Percentiles rank a stretch among this genome's conserved stretches.
Conservation (phyloP, 2,797 vertebrate genomes). For the Glyptemys insculpta region DNA sequence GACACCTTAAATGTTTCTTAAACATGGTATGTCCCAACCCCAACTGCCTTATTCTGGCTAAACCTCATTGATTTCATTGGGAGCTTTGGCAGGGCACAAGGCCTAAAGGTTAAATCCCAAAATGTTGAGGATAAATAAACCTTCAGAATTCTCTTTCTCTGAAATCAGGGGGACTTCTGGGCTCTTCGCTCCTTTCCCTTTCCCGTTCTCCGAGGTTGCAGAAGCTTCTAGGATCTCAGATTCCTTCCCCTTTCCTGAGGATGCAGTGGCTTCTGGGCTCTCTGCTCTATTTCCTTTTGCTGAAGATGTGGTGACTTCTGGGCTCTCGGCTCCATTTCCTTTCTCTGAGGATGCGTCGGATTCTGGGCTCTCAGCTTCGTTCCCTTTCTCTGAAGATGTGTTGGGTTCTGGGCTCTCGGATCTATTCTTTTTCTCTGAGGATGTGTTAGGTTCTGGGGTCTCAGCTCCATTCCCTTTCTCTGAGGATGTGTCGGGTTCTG, state of each 20-base stretch:
- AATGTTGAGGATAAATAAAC: not conserved
- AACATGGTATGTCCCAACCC: not conserved
- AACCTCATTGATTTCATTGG: not conserved
- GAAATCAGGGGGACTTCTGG: not conserved
- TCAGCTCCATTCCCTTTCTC: not conserved
- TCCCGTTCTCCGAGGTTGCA: not conserved
- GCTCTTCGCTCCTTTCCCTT: not conserved
- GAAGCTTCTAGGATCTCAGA: not conserved
- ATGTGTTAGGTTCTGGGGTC: not conserved
- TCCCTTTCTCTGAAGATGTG: not conserved
- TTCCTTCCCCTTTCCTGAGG: not conserved
- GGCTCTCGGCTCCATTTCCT: too few species aligned
- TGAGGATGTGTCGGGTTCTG: not conserved
- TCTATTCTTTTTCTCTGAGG: not conserved
- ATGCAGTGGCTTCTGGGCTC: not conserved
- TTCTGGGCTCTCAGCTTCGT: not conserved
- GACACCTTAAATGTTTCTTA: not conserved
- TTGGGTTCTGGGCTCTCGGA: not conserved
- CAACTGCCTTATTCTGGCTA: not conserved
- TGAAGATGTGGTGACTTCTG: accelerated
- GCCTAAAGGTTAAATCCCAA: not conserved
- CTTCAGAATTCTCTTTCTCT: not conserved
- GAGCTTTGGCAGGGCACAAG: too few species aligned
- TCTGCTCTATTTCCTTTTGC: not conserved
- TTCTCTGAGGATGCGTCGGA: too few species aligned